phyloP scores from a whole-genome alignment of 2,797 vertebrate genomes.

The Iguana delicatissima region DNA sequence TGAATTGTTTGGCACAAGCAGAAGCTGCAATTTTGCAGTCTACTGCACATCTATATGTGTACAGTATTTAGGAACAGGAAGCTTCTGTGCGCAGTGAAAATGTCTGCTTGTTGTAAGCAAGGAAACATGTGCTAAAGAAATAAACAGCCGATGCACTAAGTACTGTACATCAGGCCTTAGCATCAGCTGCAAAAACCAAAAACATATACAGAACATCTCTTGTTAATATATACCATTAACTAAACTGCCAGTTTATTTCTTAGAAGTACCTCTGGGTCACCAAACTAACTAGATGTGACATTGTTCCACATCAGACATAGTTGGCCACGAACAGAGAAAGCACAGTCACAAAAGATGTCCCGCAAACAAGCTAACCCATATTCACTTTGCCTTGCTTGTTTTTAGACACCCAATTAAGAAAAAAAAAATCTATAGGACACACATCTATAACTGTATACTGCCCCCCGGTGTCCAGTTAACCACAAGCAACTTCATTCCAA shows the following conservation, averaged over 20 bases:
- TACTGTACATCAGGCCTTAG: neutral
- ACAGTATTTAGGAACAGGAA: neutral
- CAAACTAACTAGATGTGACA: neutral
- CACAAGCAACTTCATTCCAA: too few relatives aligned
- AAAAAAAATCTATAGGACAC: neutral
- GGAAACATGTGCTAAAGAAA: neutral
- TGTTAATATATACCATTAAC: neutral
- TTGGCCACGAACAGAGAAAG: neutral
- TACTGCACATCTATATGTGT: neutral
- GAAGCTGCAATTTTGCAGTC: neutral
- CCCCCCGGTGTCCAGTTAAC: conserved; percentile 19
- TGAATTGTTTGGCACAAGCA: neutral
- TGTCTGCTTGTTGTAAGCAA: neutral
- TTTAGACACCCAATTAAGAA: neutral
- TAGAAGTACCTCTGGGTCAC: neutral
- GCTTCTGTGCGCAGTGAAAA: neutral
- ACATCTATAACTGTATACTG: neutral
- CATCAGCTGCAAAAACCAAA: neutral
- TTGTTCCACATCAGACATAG: neutral
- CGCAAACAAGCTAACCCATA: neutral
- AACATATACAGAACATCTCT: too few relatives aligned
- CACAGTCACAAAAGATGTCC: neutral
- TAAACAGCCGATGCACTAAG: neutral
- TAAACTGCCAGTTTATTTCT: neutral
- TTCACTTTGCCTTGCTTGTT: neutral